phyloP scores from a whole-genome alignment of 2,797 vertebrate genomes.

The Sphenopsis melanotis region DNA sequence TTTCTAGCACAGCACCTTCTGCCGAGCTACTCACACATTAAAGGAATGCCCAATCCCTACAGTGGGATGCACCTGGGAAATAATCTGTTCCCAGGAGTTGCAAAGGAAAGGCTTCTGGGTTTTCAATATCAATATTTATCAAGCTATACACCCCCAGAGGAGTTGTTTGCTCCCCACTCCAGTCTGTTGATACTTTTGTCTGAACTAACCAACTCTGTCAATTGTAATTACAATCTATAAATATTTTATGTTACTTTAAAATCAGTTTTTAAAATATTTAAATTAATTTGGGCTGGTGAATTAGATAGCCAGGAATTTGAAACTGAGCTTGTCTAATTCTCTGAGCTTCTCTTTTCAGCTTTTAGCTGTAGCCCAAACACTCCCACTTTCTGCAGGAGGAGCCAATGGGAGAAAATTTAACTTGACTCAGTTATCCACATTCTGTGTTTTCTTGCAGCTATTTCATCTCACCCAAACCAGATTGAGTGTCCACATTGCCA shows the following conservation, averaged over 20 bases:
- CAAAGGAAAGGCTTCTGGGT: not conserved
- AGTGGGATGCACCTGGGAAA: slow-evolving; percentile 24
- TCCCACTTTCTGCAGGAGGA: not conserved
- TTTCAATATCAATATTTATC: slow-evolving; percentile 15
- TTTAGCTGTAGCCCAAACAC: not conserved
- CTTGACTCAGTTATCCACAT: not conserved
- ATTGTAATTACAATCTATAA: slow-evolving; percentile 26
- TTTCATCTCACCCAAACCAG: not conserved
- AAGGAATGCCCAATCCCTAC: not conserved
- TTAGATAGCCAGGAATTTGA: slow-evolving; percentile 21
- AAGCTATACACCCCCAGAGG: slow-evolving; percentile 6
- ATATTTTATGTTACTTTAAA: slow-evolving; percentile 57
- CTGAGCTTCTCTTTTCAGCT: slow-evolving; percentile 5
- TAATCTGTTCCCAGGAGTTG: not conserved
- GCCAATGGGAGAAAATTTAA: not conserved
- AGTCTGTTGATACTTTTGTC: slow-evolving; percentile 36
- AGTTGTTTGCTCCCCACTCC: not conserved
- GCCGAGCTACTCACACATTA: not conserved
- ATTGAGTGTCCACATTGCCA: not conserved
- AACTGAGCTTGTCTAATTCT: slow-evolving; percentile 1
- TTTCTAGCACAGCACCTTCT: not conserved
- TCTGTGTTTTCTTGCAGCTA: not conserved
- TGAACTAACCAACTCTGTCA: slow-evolving; percentile 21
- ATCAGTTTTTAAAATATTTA: slow-evolving; percentile 44
- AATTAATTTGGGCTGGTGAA: slow-evolving; percentile 22